Evolutionary conservation across 1,140 invertebrate species (phyloP).

Genomic region (Meloidogyne floridensis): DNA sequence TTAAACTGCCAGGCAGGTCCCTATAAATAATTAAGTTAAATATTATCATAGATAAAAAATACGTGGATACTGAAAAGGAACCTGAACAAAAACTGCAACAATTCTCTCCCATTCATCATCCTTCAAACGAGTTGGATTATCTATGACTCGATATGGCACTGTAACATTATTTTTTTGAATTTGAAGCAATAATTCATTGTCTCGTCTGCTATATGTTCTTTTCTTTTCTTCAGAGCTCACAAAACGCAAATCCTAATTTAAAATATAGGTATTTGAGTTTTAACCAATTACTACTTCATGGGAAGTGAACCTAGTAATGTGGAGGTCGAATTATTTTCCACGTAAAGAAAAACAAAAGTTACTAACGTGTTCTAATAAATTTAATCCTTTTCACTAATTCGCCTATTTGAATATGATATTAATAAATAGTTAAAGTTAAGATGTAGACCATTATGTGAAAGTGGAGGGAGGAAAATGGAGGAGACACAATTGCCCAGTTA

Average conservation of each 20-base stretch:
- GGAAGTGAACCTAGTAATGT: too few relatives aligned
- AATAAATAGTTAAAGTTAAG: too few relatives aligned
- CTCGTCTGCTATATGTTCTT: constrained; percentile 77
- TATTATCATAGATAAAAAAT: neutral
- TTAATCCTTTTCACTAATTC: too few relatives aligned
- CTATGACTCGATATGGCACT: constrained; percentile 87
- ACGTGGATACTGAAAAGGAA: neutral
- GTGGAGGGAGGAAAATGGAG: too few relatives aligned
- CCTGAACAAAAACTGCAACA: constrained; percentile 91
- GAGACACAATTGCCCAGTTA: too few relatives aligned
- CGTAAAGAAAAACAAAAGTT: too few relatives aligned
- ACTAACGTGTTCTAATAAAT: too few relatives aligned
- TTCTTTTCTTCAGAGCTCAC: constrained; percentile 87
- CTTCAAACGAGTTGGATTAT: constrained; percentile 86
- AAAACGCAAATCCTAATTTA: constrained; percentile 71
- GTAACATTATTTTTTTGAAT: constrained; percentile 74
- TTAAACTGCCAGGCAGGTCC: constrained; percentile 99
- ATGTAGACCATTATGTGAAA: too few relatives aligned
- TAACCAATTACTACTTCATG: too few relatives aligned
- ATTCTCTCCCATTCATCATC: constrained; percentile 95
- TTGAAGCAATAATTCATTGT: constrained; percentile 92
- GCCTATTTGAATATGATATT: too few relatives aligned
- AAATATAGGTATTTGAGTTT: neutral
- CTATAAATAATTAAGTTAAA: constrained; percentile 67
- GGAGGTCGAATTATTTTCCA: too few relatives aligned